Base-by-base conservation (phyloP, 2,888 invertebrate genomes). In the Cryptus viduatorius region DNA sequence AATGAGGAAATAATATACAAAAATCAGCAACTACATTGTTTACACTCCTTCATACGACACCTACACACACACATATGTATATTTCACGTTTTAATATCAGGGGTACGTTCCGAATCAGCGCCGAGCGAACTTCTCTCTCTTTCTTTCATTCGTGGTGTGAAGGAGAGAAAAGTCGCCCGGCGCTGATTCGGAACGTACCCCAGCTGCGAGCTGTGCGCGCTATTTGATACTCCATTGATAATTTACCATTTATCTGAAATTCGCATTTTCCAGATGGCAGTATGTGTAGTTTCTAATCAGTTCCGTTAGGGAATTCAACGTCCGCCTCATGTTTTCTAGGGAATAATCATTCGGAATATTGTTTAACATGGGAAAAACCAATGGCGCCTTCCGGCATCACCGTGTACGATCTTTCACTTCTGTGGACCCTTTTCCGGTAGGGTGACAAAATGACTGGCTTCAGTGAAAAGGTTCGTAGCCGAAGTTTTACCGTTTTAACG, bases 381-480 rank as follows among this genome's bases (percentile, higher is more conserved):
- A 84, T 86, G 83, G 80, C 85, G 85, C 67, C 88, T 92, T 92
- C 92, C 92, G 91, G 89, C 87, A 86, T 88, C 88, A 87, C 86
- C 73, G 86, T 76, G 76, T 79, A 61, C 75, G 79, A 75, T 87
- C 86, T 83, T 86, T 83, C 79, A 84, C 81, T 73, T 83, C 82
- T 69, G 82, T 86, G 89, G 87, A 82, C 73, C 89, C 91, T 90
- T 92, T 93, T 93, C 92, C 93, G 91, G 91, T 90, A 86, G 85
- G 87, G 83, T 87, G 77, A 83, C 89, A 90, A 89, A 88, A 93
- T 93, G 93, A 93, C 93, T 89, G 93, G 93, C 87, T 93, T 93
- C 90, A 92, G 90, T 89, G 91, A 92, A 89, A 93, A 93, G 93
- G 93, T 93, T 87, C 77, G 91, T 90, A 76, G 31, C 8, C 42